Evolutionary conservation across 2,888 invertebrate species (phyloP).

Genomic region (Trichacis sp.): DNA sequence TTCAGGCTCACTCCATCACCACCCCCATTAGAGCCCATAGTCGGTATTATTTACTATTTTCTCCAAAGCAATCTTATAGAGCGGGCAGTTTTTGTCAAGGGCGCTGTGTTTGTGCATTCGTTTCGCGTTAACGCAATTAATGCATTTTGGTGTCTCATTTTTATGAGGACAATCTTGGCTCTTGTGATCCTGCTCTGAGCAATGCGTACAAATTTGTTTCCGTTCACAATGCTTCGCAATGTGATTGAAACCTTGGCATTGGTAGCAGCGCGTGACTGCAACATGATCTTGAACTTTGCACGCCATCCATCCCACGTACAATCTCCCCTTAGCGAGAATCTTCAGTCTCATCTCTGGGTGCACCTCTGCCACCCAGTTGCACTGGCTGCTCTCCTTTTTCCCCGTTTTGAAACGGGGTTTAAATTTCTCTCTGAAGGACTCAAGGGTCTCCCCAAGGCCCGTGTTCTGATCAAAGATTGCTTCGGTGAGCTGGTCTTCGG

Average conservation of each 20-base stretch:
- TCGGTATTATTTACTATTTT: too few relatives aligned
- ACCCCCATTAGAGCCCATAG: too few relatives aligned
- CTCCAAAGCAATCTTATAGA: too few relatives aligned
- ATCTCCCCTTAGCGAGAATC: neutral
- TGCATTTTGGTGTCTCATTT: neutral
- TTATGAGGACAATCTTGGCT: neutral
- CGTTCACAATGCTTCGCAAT: neutral
- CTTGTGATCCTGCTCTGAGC: neutral
- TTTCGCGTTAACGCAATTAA: too few relatives aligned
- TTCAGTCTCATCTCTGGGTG: neutral
- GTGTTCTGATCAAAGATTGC: conserved; percentile 9
- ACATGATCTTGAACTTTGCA: conserved; percentile 2
- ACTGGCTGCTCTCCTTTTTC: neutral
- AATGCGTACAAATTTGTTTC: neutral
- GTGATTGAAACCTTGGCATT: conserved; percentile 6
- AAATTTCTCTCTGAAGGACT: neutral
- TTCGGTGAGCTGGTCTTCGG: neutral
- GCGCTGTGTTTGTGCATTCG: too few relatives aligned
- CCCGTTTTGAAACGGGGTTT: conserved; percentile 3
- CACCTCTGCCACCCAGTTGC: conserved; percentile 8
- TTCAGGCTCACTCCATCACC: too few relatives aligned
- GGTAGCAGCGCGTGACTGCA: conserved; percentile 1
- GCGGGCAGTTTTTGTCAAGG: too few relatives aligned
- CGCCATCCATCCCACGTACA: neutral
- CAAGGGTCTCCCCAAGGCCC: neutral